Evolutionary conservation across 2,113 vertebrate species (phyloP), one percentile per base, ranked within the genome.

Genomic region (Scartelaos histophorus): DNA sequence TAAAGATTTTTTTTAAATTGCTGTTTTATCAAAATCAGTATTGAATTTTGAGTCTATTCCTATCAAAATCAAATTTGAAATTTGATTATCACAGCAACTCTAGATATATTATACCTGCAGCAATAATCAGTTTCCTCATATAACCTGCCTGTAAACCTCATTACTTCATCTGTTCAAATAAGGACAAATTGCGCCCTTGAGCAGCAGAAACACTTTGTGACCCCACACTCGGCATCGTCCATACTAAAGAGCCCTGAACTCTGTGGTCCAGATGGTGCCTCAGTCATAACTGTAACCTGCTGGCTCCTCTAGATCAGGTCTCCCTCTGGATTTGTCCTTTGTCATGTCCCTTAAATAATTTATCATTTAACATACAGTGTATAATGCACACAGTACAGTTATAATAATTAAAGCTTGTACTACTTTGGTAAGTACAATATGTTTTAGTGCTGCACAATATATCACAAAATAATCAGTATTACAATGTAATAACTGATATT

Each of bases 181-280:
- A 78, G 67, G 54, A 74, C 56, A 9, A 46, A 1, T 22, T 34
- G 17, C 65, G 64, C 15, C 78, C 82, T 84, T 71, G 56, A 47
- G 62, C 66, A 82, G 47, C 71, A 56, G 47, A 34, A 51, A 29
- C 53, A 75, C 49, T 67, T 84, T 74, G 29, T 79, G 83, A 83
- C 78, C 74, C 78, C 67, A n/a, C 66, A 75, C 54, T 53, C 17
- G 1, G 35, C 61, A 80, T 74, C 73, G 29, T 83, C 82, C 82
- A 82, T 85, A 74, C 67, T 85, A 81, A 87, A 70, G 6, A 70
- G 76, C 15, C 25, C 22, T 74, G 51, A 60, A 65, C 76, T 70
- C 67, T 76, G 51, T 16, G 5, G 47, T 49, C 51, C 84, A 85
- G 81, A 77, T 90, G 84, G 81, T 16, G 73, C 67, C 67, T 75